Percentiles rank a stretch among this genome's conserved stretches.
Conservation (phyloP, 2,797 vertebrate genomes). For the Anguilla pacifica region DNA sequence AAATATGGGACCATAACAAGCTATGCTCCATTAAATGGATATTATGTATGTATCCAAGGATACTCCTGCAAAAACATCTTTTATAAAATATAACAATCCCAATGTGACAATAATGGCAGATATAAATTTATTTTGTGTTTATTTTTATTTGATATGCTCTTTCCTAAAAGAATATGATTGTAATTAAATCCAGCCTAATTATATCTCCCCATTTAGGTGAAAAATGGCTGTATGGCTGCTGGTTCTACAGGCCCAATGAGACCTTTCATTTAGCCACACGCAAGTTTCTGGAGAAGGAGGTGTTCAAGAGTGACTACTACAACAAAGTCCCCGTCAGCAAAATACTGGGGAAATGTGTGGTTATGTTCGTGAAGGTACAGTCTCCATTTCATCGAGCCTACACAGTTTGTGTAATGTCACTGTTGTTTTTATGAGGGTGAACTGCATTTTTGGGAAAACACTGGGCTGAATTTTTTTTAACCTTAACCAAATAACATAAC, state of each 20-base stretch:
- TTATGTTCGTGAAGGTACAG: constrained; percentile 96
- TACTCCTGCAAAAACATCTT: neutral
- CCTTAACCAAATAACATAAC: too few species aligned
- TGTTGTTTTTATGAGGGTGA: neutral
- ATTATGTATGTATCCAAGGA: too few species aligned
- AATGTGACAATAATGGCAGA: neutral
- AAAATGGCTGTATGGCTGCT: constrained; percentile 95
- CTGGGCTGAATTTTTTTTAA: neutral
- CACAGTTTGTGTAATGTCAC: neutral
- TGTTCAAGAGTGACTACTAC: constrained; percentile 97
- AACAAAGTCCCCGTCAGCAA: constrained; percentile 91
- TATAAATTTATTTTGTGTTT: neutral
- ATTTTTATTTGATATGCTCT: neutral
- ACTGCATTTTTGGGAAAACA: neutral
- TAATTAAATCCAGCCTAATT: neutral
- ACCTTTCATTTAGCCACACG: constrained; percentile 95
- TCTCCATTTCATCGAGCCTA: neutral
- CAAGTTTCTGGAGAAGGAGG: constrained; percentile 97
- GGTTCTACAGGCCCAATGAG: constrained; percentile 97
- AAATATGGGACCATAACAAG: neutral
- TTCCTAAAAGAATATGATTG: neutral
- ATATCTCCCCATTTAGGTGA: constrained; percentile 73
- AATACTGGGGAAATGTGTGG: constrained; percentile 93
- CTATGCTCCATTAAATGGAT: too few species aligned
- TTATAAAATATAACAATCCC: neutral